Evolutionary conservation across 2,888 invertebrate genomes (phyloP), one percentile per base, ranked within the genome.

Genomic region (Drosophila maculinotata): DNA sequence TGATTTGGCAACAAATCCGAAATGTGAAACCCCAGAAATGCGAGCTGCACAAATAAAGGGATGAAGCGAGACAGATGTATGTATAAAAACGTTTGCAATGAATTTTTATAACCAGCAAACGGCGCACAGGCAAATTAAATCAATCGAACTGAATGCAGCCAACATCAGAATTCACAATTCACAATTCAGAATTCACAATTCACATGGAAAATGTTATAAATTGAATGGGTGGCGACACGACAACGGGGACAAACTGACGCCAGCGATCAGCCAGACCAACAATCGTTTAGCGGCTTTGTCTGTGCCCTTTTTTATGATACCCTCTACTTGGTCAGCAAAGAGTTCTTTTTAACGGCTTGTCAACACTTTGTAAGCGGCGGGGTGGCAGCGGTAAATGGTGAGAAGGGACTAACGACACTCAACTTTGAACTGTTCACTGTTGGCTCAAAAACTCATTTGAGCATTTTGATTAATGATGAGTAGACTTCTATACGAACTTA

Each of bases 141-240:
- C 81, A 82, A 82, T 82, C 81, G 81, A 80, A 86, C 73, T 63
- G 78, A 75, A 80, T 77, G 77, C 84, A 86, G 69, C 76, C 85
- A 70, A 63, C 82, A 35, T 72, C 45, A 59, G 45, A 71, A 42
- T 57, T 77, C 81, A 79, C 81, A 81, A 81, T 87, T 84, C 81
- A 74, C 78, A 87, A n/a, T n/a, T 72, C 45, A 59, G 45, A 71
- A 42, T 57, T 77, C 81, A 79, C 81, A 81, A 81, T 87, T 84
- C 81, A 74, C 78, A 87, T 82, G 82, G 79, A 82, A 82, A 87
- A 79, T 74, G 84, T 84, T 68, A 84, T 87, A 84, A 82, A 81
- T 74, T 71, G 77, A 48, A 30, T 51, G 33, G 30, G 28, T 30
- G 38, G 48, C 9, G 59, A n/a, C 5, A 2, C 17, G 20, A 12